These are phyloP conservation scores for Athalia cordata DNA, from an alignment of 2,888 invertebrate genomes.

Conservation along the genomic window DNA sequence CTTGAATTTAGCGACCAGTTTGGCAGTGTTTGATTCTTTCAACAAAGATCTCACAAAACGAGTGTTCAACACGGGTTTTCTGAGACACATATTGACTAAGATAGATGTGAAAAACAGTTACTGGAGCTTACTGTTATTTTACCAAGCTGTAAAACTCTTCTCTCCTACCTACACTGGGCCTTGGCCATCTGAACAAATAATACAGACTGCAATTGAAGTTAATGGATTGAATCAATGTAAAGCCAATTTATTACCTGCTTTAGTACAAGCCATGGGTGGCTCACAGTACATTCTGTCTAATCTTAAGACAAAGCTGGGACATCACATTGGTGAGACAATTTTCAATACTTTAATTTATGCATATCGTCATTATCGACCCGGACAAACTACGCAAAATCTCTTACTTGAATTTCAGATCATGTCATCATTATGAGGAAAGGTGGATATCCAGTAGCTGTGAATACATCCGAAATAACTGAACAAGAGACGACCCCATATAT, in stretches of 20 bases:
- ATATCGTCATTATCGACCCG: slow-evolving; percentile 58
- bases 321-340: slow-evolving; percentile 75
- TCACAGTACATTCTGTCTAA: slow-evolving; percentile 76
- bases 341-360: slow-evolving; percentile 51
- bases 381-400: not conserved
- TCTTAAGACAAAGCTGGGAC: slow-evolving; percentile 76
- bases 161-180: slow-evolving; percentile 72
- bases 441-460: slow-evolving; percentile 75
- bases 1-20: slow-evolving; percentile 75
- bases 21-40: slow-evolving; percentile 78
- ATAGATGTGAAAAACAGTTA: slow-evolving; percentile 50
- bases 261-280: slow-evolving; percentile 78
- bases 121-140: slow-evolving; percentile 74
- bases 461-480: slow-evolving; percentile 59
- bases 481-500: slow-evolving; percentile 65
- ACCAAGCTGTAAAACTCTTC: slow-evolving; percentile 76
- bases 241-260: slow-evolving; percentile 73
- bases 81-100: slow-evolving; percentile 65
- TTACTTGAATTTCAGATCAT: slow-evolving; percentile 72
- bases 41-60: slow-evolving; percentile 75
- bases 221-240: slow-evolving; percentile 69
- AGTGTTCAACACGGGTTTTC: slow-evolving; percentile 75
- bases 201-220: slow-evolving; percentile 70
- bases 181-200: slow-evolving; percentile 71
- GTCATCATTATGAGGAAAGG: slow-evolving; percentile 75